Evolutionary conservation across 2,888 invertebrate species (phyloP), one percentile per base, ranked within the genome.

Genomic region (Limenitis camilla): DNA sequence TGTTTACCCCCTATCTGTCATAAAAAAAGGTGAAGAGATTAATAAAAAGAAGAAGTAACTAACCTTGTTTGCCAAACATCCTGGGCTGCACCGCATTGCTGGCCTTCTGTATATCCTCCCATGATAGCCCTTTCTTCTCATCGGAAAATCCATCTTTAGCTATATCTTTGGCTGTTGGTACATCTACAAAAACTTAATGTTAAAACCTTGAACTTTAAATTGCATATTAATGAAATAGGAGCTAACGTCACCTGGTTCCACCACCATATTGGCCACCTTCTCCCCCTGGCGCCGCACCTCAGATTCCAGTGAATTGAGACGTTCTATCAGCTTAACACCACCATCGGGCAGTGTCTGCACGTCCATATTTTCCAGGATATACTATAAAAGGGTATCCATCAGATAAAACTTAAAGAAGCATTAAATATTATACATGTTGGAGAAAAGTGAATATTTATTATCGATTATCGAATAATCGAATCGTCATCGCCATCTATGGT

Each of bases 311-410:
- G 65, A 63, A 0, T 76, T 70, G 27, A 89, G 84, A 28, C 90
- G 87, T 41, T 85, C 72, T 1, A 78, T 72, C 48, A 93, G 74
- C 65, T 88, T 89, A 19, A 74, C 69, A 0, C 93, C 93, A n/a
- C 89, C 88, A 66, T 93, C 93, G 0, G 92, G 92, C 5, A 93
- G 74, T 0, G 76, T 71, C 8, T 68, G 61, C 53, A 81, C 58
- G 28, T 85, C 82, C 83, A 86, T 81, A 47, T 74, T 72, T 11
- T 79, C 76, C 31, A 88, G 60, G 0, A 88, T 68, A 29, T 72
- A 59, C 87, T 45, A 8, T 28, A 6, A 5, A 6, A 29, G 29
- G 29, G 3, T 19, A 19, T 19, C 1, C 19, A 19, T 19, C 19
- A 19, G 1, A 19, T 19, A 19, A 19, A 19, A 19, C 19, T 1